Base-by-base conservation (phyloP, 2,888 invertebrate species). In the Diachrysia chrysitis region DNA sequence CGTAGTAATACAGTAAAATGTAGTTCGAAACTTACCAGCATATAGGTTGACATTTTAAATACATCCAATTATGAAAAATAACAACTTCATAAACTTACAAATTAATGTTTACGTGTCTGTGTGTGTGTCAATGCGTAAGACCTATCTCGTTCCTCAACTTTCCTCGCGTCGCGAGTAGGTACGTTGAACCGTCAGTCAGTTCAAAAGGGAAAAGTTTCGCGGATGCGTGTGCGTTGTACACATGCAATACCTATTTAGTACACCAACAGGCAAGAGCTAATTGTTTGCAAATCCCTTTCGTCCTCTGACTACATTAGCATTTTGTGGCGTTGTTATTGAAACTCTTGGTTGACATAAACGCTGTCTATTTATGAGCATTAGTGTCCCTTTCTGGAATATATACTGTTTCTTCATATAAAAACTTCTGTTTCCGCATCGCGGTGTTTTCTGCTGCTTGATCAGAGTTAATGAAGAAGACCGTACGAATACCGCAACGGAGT, bases 101-200 rank as follows among this genome's bases (percentile, higher is more conserved):
- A 69, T 78, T 82, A 70, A 82, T 78, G 73, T 69, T 64, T 42
- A 42, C 57, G 65, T 61, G 75, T 59, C 12, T 32, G 46, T 66
- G 69, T 78, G 72, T 68, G 76, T 76, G 71, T 73, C 73, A 71
- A 71, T 71, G 63, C 75, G 80, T 82, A 82, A 85, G 84, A 83
- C 83, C 82, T 86, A 85, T 88, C 88, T 88, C 69, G 87, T 85
- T 82, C 77, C 76, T 89, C 89, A 88, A 91, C 93, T 93, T 93
- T 93, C 92, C 87, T 89, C 78, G 73, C 82, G 71, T 9, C 48
- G 82, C 81, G 73, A 72, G 81, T 82, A 71, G 76, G 91, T 86
- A 81, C 92, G 82, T 87, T 90, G 88, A 90, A 87, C 90, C 79
- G 81, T 74, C 82, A 77, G 79, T 85, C 79, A 80, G 80, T 85